These are phyloP conservation scores for Drosophila villosipedis DNA, from an alignment of 2,888 invertebrate species.

Conservation along the genomic window DNA sequence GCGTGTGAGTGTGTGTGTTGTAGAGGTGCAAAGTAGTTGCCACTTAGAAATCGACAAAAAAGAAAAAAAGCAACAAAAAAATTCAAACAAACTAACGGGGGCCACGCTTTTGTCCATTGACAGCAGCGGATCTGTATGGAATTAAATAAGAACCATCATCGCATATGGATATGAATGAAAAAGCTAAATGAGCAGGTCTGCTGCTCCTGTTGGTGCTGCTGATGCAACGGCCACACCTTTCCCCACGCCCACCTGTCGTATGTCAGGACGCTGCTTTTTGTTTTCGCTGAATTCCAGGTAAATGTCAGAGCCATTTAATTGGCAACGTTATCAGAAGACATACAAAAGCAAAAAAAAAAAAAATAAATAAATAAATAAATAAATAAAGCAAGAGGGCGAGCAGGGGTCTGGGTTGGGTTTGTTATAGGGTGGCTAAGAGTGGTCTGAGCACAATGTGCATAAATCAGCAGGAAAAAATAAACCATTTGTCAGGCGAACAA, in stretches of 20 bases:
- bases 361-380: too few species aligned
- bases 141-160: conserved; percentile 21
- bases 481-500: conserved; percentile 55
- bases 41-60: conserved; percentile 56
- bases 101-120: conserved; percentile 48
- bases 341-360: conserved; percentile 2
- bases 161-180: conserved; percentile 24
- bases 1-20: conserved; percentile 45
- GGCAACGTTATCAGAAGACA: conserved; percentile 30
- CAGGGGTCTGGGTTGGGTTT: not conserved
- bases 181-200: conserved; percentile 22
- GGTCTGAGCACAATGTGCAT: conserved; percentile 41
- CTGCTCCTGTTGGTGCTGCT: not conserved
- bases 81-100: conserved; percentile 66
- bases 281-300: not conserved
- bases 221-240: not conserved
- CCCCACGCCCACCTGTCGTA: conserved; percentile 30
- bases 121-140: conserved; percentile 57
- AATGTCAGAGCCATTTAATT: conserved; percentile 33
- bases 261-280: not conserved
- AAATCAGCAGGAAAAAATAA: conserved; percentile 62
- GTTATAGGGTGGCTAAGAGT: conserved; percentile 3
- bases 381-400: not conserved
- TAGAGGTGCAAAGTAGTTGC: conserved; percentile 79
- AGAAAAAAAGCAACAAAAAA: conserved; percentile 30